Conservation (phyloP, 1,140 invertebrate species). For the Psix sp. region DNA sequence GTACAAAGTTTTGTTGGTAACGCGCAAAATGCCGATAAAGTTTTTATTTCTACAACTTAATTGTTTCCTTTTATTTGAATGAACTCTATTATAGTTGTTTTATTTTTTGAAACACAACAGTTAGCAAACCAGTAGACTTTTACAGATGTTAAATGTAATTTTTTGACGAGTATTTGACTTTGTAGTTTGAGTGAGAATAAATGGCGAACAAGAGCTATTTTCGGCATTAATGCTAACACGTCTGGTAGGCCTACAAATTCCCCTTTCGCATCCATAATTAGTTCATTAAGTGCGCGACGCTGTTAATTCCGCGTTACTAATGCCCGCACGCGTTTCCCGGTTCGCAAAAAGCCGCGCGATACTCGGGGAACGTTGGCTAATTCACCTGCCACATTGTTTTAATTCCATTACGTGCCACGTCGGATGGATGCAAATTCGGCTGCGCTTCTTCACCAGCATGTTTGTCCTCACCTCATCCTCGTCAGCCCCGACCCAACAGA, state of each 20-base stretch:
- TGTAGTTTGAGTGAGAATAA: too few relatives aligned
- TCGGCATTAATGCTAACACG: too few relatives aligned
- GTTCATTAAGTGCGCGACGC: slow-evolving; percentile 26
- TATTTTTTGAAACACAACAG: too few relatives aligned
- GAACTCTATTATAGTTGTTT: too few relatives aligned
- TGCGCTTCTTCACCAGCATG: slow-evolving; percentile 2
- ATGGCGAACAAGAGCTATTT: too few relatives aligned
- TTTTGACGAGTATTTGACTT: too few relatives aligned
- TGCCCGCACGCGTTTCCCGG: slow-evolving; percentile 4
- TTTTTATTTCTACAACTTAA: too few relatives aligned
- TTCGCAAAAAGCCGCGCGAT: slow-evolving; percentile 18
- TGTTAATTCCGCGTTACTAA: slow-evolving; percentile 18
- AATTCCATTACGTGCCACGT: slow-evolving; percentile 68
- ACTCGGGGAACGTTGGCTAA: slow-evolving; percentile 54
- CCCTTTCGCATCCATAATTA: slow-evolving; percentile 36
- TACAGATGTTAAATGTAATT: too few relatives aligned
- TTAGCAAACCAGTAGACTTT: too few relatives aligned
- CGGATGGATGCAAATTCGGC: slow-evolving; percentile 70
- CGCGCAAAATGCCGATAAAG: too few relatives aligned
- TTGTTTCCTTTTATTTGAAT: too few relatives aligned
- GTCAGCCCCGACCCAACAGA: slow-evolving; percentile 10
- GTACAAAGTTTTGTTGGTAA: too few relatives aligned
- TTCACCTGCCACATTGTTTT: slow-evolving; percentile 68
- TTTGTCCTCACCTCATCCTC: slow-evolving; percentile 13
- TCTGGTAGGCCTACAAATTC: not conserved